Evolutionary conservation across 1,140 invertebrate genomes (phyloP).

Genomic region (Solenopsis invicta): DNA sequence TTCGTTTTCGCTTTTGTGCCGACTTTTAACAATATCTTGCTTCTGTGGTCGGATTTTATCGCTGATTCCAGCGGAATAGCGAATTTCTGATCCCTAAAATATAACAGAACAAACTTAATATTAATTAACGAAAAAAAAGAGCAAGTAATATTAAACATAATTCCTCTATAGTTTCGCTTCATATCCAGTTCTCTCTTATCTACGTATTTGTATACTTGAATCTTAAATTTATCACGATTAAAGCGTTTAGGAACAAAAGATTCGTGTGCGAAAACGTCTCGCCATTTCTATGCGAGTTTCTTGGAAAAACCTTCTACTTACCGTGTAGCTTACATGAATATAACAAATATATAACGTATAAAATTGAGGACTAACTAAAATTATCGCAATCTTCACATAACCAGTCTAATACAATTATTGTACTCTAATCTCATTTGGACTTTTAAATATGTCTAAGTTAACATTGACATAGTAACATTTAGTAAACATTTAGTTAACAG

Average conservation of each 20-base stretch:
- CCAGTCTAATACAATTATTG: constrained; percentile 33
- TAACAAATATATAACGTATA: neutral
- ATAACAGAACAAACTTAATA: constrained; percentile 46
- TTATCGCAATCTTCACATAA: neutral
- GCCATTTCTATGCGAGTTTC: neutral
- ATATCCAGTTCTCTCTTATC: neutral
- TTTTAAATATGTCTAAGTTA: constrained; percentile 25
- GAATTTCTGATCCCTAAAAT: constrained; percentile 59
- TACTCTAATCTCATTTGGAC: constrained; percentile 38
- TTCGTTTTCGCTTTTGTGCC: constrained; percentile 15
- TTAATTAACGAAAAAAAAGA: neutral
- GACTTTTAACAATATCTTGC: constrained; percentile 39
- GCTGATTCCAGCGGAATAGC: constrained; percentile 33
- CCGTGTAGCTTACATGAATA: neutral
- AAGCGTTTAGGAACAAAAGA: constrained; percentile 32
- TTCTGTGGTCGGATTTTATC: constrained; percentile 37
- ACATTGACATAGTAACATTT: constrained; percentile 19
- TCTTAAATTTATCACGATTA: constrained; percentile 19
- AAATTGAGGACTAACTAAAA: constrained; percentile 46
- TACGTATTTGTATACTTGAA: neutral
- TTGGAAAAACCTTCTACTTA: constrained; percentile 41
- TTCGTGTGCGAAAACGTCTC: neutral
- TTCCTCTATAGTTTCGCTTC: neutral
- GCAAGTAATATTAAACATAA: neutral
- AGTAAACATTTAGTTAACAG: constrained; percentile 51